A percentile compares a stretch with the other conserved stretches of the same genome.
These are phyloP conservation scores for Blera fallax DNA, from an alignment of 2,888 invertebrate genomes.

Conservation along the genomic window DNA sequence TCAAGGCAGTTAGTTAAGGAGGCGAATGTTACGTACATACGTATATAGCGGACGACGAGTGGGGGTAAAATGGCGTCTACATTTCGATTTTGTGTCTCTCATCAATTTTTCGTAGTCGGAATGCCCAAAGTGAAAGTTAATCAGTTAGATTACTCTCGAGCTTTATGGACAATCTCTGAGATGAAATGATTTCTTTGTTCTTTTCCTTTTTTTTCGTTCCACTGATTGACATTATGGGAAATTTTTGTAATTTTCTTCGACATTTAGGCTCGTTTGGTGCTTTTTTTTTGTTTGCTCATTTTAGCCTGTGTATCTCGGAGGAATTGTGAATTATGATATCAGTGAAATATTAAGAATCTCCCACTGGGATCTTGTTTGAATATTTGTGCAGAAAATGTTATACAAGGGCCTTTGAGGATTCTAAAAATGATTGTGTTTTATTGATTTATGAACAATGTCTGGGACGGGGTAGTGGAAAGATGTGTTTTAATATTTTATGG, in stretches of 20 bases:
- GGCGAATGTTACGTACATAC: neutral
- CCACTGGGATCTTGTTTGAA: neutral
- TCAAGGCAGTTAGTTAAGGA: constrained; percentile 31
- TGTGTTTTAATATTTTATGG: too few relatives aligned
- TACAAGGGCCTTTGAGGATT: neutral
- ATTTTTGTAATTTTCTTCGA: constrained; percentile 28
- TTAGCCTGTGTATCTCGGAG: neutral
- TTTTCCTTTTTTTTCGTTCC: neutral
- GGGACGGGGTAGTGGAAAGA: too few relatives aligned
- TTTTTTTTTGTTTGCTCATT: neutral
- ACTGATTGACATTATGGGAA: constrained; percentile 29
- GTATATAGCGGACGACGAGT: neutral
- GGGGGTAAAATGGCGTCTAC: neutral
- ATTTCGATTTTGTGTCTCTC: constrained; percentile 20
- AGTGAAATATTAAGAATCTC: neutral
- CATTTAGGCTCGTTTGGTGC: neutral
- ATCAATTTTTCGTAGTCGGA: constrained; percentile 13
- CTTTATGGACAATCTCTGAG: constrained; percentile 26
- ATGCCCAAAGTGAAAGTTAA: constrained; percentile 52
- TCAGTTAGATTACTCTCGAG: constrained; percentile 49
- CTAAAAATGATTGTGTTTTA: too few relatives aligned
- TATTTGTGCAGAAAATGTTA: neutral
- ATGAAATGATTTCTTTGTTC: constrained; percentile 35
- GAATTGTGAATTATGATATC: constrained; percentile 32
- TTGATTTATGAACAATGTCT: too few relatives aligned